A percentile compares a stretch with the other conserved stretches of the same genome.
phyloP scores from a whole-genome alignment of 2,113 vertebrate species.

The Rutilus rutilus region DNA sequence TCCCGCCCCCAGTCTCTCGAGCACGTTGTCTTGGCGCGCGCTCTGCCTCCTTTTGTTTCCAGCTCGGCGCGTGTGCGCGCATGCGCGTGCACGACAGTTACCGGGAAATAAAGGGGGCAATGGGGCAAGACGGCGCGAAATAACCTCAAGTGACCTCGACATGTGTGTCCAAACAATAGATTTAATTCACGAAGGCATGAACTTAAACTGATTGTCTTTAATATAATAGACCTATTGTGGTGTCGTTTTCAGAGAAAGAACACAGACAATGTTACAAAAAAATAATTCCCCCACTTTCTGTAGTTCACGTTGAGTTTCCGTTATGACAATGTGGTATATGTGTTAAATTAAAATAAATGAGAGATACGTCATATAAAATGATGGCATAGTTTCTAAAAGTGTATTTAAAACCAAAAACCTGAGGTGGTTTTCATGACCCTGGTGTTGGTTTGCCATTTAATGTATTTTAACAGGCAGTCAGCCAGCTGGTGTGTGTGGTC shows the following conservation, averaged over 20 bases:
- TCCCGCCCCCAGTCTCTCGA: constrained; percentile 37
- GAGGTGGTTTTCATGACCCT: neutral
- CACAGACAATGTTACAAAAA: neutral
- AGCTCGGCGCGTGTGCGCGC: constrained; percentile 42
- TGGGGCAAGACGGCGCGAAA: neutral
- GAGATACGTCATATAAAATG: neutral
- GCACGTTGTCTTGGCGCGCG: constrained; percentile 31
- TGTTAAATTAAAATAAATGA: neutral
- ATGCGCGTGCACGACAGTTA: neutral
- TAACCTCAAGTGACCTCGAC: constrained; percentile 22
- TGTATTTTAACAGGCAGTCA: neutral
- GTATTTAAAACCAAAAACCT: neutral
- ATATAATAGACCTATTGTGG: neutral
- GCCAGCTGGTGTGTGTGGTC: constrained; percentile 38
- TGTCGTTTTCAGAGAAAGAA: neutral
- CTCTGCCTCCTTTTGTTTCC: constrained; percentile 55
- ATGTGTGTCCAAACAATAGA: constrained; percentile 22
- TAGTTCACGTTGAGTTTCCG: neutral
- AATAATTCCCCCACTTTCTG: neutral
- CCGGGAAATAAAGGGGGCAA: neutral
- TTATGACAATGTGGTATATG: too few species aligned
- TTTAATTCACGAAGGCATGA: neutral
- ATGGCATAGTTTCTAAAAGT: neutral
- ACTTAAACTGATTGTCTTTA: neutral
- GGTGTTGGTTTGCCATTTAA: constrained; percentile 1